These are phyloP conservation scores for Rotaria socialis DNA, from an alignment of 2,888 invertebrate genomes.

Conservation along the genomic window DNA sequence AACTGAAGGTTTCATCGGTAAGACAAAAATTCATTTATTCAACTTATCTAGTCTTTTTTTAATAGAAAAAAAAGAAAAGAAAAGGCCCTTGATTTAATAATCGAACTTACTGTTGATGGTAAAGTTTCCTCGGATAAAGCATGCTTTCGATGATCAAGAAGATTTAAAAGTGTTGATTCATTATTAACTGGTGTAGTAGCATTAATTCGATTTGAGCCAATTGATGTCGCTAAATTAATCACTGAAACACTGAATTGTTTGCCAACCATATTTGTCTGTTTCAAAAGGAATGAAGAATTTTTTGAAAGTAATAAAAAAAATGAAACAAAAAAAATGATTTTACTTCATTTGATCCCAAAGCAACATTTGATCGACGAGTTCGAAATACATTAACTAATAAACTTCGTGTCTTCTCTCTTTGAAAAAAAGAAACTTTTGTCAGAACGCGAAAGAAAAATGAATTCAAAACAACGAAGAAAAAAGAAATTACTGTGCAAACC, in stretches of 20 bases:
- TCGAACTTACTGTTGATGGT: slow-evolving; percentile 5
- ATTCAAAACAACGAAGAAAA: not conserved
- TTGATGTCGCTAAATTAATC: slow-evolving; percentile 10
- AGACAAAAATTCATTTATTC: not conserved
- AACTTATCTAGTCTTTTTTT: not conserved
- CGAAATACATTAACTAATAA: slow-evolving; percentile 36
- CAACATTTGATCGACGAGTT: slow-evolving; percentile 28
- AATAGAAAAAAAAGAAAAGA: too few species aligned
- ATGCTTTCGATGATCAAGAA: slow-evolving; percentile 23
- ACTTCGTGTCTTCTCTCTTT: slow-evolving; percentile 15
- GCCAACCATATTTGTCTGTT: not conserved
- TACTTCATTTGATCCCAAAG: not conserved
- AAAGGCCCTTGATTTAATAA: not conserved
- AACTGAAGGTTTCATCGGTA: not conserved
- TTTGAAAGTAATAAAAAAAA: not conserved
- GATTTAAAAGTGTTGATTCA: not conserved
- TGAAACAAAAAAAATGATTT: not conserved
- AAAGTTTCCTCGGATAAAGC: slow-evolving; percentile 31
- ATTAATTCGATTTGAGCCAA: not conserved
- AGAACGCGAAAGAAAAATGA: not conserved
- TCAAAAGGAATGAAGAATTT: not conserved
- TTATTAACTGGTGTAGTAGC: not conserved
- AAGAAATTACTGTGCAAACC: not conserved
- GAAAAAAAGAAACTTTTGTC: not conserved
- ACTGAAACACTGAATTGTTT: slow-evolving; percentile 34